Conservation (phyloP, 2,113 vertebrate genomes). For the Seriola aureovittata region DNA sequence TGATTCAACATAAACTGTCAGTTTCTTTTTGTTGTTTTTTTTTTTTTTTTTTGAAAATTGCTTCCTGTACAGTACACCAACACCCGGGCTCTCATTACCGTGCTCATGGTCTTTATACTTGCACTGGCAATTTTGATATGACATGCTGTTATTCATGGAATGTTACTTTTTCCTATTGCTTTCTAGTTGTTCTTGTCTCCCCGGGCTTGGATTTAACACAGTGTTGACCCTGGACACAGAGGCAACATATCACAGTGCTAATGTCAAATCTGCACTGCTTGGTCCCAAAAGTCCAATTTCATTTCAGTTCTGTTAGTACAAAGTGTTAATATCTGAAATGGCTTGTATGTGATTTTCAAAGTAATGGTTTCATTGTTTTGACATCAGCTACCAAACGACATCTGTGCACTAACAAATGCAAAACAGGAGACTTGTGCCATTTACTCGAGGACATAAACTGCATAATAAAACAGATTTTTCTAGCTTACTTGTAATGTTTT, state of each 20-base stretch:
- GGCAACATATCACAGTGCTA: slow-evolving; percentile 22
- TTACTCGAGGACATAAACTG: background rate
- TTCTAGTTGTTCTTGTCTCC: slow-evolving; percentile 16
- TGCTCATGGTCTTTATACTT: slow-evolving; percentile 1
- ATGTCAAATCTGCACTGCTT: slow-evolving; percentile 25
- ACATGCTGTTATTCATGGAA: slow-evolving; percentile 31
- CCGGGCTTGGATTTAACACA: slow-evolving; percentile 29
- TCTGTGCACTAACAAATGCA: slow-evolving; percentile 10
- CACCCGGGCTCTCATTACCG: background rate
- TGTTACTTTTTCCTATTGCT: slow-evolving; percentile 21
- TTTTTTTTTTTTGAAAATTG: background rate
- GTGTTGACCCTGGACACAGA: slow-evolving; percentile 26
- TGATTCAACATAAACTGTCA: background rate
- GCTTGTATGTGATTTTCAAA: slow-evolving; percentile 25
- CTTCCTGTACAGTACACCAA: background rate
- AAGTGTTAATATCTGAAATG: slow-evolving; percentile 30
- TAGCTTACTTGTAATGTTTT: background rate
- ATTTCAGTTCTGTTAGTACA: slow-evolving; percentile 13
- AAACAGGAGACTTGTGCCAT: slow-evolving; percentile 2
- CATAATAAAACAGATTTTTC: slow-evolving; percentile 1
- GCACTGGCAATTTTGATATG: background rate
- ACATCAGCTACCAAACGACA: slow-evolving; percentile 17
- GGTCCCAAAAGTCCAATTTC: slow-evolving; percentile 32
- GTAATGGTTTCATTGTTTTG: slow-evolving; percentile 33
- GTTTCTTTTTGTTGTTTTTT: too few relatives aligned